Conservation (phyloP, 2,888 invertebrate genomes). For the Diadegma fenestrale region DNA sequence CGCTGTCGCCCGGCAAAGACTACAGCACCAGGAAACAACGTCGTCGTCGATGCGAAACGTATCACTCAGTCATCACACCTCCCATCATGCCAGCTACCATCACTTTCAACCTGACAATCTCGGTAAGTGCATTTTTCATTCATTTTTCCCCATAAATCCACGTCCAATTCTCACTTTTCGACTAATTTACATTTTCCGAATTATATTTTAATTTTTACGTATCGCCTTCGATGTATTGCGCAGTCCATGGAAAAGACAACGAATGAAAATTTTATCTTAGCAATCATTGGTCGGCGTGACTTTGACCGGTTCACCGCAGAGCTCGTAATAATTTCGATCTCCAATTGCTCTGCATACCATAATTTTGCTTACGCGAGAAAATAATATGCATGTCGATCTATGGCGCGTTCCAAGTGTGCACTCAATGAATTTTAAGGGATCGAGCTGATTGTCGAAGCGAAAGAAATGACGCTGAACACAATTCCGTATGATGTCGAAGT, state of each 20-base stretch:
- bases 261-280: constrained; percentile 49
- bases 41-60: constrained; percentile 85
- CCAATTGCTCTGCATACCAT: constrained; percentile 44
- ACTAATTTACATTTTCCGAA: not conserved
- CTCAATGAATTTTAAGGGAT: not conserved
- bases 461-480: no score
- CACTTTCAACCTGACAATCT: constrained; percentile 82
- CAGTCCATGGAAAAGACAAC: constrained; percentile 18
- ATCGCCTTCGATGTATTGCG: constrained; percentile 9
- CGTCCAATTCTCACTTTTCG: not conserved
- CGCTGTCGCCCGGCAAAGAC: constrained; percentile 92
- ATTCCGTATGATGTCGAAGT: no score
- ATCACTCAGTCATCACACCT: constrained; percentile 82
- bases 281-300: constrained; percentile 49
- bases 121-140: constrained; percentile 74
- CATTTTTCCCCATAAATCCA: constrained; percentile 13
- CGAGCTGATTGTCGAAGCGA: no score
- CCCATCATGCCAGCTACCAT: constrained; percentile 82
- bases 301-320: constrained; percentile 60
- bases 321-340: constrained; percentile 61
- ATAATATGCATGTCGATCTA: not conserved
- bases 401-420: not conserved
- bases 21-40: constrained; percentile 87
- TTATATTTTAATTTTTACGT: not conserved
- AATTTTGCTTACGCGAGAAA: constrained; percentile 49